A percentile compares a stretch with the other conserved stretches of the same genome.
phyloP scores from a whole-genome alignment of 2,113 vertebrate genomes.

The Mustelus asterias region DNA sequence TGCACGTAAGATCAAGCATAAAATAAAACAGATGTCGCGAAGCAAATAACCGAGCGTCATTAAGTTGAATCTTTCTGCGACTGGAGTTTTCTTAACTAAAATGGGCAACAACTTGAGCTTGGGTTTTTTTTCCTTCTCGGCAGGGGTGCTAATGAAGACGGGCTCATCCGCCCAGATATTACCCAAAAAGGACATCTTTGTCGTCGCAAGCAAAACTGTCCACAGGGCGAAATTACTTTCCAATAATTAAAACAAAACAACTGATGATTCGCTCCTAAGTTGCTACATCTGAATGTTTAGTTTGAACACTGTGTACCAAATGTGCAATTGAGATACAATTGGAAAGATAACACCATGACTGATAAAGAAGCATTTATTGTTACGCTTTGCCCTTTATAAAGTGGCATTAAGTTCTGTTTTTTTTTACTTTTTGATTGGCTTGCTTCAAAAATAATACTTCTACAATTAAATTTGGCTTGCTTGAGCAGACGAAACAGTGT shows the following conservation, averaged over 20 bases:
- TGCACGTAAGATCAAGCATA: not conserved
- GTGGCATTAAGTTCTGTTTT: not conserved
- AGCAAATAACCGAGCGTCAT: not conserved
- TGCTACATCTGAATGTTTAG: not conserved
- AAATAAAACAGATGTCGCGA: not conserved
- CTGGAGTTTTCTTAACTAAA: not conserved
- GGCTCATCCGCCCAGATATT: not conserved
- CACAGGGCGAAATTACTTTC: not conserved
- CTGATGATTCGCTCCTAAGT: not conserved
- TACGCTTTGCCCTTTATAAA: not conserved
- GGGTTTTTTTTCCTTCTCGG: not conserved
- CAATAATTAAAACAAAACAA: not conserved
- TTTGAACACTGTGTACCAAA: not conserved
- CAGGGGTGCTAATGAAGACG: not conserved
- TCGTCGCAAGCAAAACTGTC: not conserved
- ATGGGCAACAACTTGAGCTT: not conserved
- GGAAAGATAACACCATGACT: not conserved
- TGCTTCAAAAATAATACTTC: not conserved
- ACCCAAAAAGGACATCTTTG: not conserved
- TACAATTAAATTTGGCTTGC: not conserved
- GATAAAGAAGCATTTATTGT: not conserved
- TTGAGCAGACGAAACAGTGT: not conserved
- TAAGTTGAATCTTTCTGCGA: not conserved
- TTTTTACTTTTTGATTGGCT: not conserved
- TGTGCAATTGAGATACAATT: not conserved